A percentile compares a stretch with the other conserved stretches of the same genome.
Conservation (phyloP, 2,797 vertebrate genomes). For the Discoglossus pictus region DNA sequence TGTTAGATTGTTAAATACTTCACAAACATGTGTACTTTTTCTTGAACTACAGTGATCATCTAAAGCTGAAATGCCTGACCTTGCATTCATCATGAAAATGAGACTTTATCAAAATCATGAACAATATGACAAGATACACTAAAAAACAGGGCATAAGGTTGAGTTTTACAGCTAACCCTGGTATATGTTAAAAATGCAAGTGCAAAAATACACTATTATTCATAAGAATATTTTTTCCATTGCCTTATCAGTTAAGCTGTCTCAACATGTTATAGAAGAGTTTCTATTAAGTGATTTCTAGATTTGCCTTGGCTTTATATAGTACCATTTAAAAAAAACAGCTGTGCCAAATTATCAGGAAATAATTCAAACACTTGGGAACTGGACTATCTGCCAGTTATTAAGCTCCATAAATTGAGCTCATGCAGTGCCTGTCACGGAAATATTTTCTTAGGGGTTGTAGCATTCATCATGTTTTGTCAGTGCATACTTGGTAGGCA, state of each 20-base stretch:
- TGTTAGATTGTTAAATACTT: too few species aligned
- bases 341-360: conserved; percentile 48
- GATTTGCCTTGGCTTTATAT: conserved; percentile 23
- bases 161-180: too few species aligned
- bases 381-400: conserved; percentile 29
- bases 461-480: conserved; percentile 30
- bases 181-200: too few species aligned
- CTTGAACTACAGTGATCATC: too few species aligned
- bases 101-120: too few species aligned
- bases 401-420: conserved; percentile 7
- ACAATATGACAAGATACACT: too few species aligned
- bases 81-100: too few species aligned
- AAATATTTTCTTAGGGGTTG: conserved; percentile 13
- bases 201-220: too few species aligned
- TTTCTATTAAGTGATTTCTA: conserved; percentile 32
- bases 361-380: conserved; percentile 40
- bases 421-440: conserved; percentile 25
- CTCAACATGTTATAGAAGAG: conserved; percentile 18
- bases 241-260: conserved; percentile 36
- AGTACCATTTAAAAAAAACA: conserved; percentile 37
- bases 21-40: too few species aligned
- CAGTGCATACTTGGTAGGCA: conserved; percentile 15
- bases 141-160: too few species aligned
- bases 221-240: too few species aligned
- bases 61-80: too few species aligned